Conservation (phyloP, 2,888 invertebrate genomes). For the Griposia aprilina region DNA sequence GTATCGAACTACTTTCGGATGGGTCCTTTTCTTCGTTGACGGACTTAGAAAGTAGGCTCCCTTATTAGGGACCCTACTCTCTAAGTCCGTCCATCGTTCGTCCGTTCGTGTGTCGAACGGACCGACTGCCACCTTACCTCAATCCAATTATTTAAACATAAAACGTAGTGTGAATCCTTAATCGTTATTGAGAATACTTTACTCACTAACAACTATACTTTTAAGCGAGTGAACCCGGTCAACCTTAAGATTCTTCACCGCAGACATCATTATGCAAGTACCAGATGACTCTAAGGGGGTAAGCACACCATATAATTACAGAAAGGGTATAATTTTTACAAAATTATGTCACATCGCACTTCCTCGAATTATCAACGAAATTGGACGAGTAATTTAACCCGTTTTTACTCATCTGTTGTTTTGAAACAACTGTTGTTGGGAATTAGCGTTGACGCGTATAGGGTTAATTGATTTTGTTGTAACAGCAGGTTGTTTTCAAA, state of each 20-base stretch:
- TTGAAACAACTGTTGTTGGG: constrained; percentile 57
- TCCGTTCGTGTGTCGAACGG: not conserved
- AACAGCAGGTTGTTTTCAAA: constrained; percentile 51
- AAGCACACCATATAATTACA: constrained; percentile 69
- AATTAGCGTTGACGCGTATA: constrained; percentile 55
- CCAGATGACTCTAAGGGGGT: constrained; percentile 81
- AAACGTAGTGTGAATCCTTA: constrained; percentile 34
- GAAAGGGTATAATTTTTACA: constrained; percentile 73
- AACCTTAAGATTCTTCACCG: constrained; percentile 68
- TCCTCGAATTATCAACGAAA: constrained; percentile 66
- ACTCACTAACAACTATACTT: constrained; percentile 34
- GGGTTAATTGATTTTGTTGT: constrained; percentile 51
- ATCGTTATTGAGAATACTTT: constrained; percentile 18
- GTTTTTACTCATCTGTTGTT: constrained; percentile 63
- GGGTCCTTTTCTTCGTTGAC: too few species aligned
- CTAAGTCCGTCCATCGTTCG: too few species aligned
- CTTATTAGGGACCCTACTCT: too few species aligned
- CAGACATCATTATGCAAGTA: constrained; percentile 75
- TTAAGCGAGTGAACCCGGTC: constrained; percentile 43
- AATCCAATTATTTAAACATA: not conserved
- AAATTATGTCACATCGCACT: constrained; percentile 74
- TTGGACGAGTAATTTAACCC: constrained; percentile 68
- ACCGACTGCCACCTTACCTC: not conserved
- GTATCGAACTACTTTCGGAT: too few species aligned
- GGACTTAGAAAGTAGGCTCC: too few species aligned